Evolutionary conservation across 2,888 invertebrate species (phyloP).

Genomic region (Orthosia cruda): DNA sequence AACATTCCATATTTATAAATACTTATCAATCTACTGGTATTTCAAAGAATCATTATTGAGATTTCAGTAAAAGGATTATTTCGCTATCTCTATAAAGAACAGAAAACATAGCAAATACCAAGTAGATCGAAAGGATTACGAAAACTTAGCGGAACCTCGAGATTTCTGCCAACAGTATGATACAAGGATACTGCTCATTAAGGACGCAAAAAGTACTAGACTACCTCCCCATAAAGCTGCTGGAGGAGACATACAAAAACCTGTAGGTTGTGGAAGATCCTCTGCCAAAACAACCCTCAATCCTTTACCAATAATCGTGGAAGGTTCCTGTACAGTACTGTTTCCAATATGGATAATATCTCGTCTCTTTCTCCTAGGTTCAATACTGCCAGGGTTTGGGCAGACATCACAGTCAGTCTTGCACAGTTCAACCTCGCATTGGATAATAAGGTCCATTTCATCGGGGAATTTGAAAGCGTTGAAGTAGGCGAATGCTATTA

Average conservation of each 20-base stretch:
- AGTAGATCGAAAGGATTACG: slow-evolving; percentile 65
- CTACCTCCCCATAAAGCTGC: slow-evolving; percentile 93
- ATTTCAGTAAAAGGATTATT: slow-evolving; percentile 32
- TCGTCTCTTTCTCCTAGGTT: slow-evolving; percentile 87
- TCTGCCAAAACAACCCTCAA: slow-evolving; percentile 94
- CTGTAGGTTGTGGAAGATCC: slow-evolving; percentile 90
- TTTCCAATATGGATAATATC: slow-evolving; percentile 88
- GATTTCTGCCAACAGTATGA: slow-evolving; percentile 88
- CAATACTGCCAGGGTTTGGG: slow-evolving; percentile 93
- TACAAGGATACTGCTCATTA: slow-evolving; percentile 89
- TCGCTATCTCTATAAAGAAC: slow-evolving; percentile 35
- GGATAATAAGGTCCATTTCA: slow-evolving; percentile 95
- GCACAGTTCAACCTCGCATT: slow-evolving; percentile 96
- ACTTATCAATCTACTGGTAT: slow-evolving; percentile 54
- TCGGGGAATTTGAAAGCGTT: slow-evolving; percentile 97
- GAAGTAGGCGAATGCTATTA: slow-evolving; percentile 95
- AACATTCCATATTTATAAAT: slow-evolving; percentile 55
- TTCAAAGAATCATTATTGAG: slow-evolving; percentile 28
- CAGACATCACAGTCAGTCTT: slow-evolving; percentile 95
- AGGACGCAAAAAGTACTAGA: slow-evolving; percentile 92
- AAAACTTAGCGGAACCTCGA: slow-evolving; percentile 80
- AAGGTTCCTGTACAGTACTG: slow-evolving; percentile 89
- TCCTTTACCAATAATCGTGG: slow-evolving; percentile 93
- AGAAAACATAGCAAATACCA: slow-evolving; percentile 44
- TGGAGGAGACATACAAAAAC: slow-evolving; percentile 93